These are phyloP conservation scores for Orius insidiosus DNA, from an alignment of 1,140 invertebrate species.

Conservation along the genomic window DNA sequence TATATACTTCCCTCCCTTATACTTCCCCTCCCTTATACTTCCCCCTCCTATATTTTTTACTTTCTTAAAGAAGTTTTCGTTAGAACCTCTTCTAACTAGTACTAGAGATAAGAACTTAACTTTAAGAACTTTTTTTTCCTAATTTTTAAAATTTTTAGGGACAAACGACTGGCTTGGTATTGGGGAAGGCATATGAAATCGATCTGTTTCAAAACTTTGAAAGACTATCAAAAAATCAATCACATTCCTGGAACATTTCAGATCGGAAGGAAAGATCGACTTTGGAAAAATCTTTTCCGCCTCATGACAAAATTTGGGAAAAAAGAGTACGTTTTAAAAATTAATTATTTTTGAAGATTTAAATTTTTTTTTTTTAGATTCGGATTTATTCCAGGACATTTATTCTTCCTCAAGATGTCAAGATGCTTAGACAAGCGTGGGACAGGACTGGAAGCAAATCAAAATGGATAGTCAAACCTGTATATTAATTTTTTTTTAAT, in stretches of 20 bases:
- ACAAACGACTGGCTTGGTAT: constrained; percentile 55
- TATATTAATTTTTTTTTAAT: too few species aligned
- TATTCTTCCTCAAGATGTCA: constrained; percentile 74
- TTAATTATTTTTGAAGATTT: not conserved
- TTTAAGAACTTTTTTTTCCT: too few species aligned
- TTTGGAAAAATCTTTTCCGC: constrained; percentile 74
- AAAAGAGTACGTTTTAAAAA: constrained; percentile 32
- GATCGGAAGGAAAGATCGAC: constrained; percentile 84
- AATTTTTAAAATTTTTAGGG: constrained; percentile 27
- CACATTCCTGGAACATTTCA: constrained; percentile 96
- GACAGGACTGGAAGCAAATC: constrained; percentile 46
- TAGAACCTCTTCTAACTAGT: too few species aligned
- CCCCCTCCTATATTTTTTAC: too few species aligned
- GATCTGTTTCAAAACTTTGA: constrained; percentile 51
- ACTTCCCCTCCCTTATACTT: too few species aligned
- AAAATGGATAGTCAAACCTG: constrained; percentile 66
- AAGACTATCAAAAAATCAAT: constrained; percentile 86
- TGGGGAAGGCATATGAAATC: constrained; percentile 75
- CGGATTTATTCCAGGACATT: constrained; percentile 86
- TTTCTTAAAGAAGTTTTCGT: too few species aligned
- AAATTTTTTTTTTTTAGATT: constrained; percentile 34
- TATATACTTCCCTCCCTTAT: too few species aligned
- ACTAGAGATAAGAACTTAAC: too few species aligned
- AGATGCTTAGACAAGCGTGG: constrained; percentile 66
- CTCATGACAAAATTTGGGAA: constrained; percentile 56